Evolutionary conservation across 2,888 invertebrate species (phyloP).

Genomic region (Isotomurus palustris): DNA sequence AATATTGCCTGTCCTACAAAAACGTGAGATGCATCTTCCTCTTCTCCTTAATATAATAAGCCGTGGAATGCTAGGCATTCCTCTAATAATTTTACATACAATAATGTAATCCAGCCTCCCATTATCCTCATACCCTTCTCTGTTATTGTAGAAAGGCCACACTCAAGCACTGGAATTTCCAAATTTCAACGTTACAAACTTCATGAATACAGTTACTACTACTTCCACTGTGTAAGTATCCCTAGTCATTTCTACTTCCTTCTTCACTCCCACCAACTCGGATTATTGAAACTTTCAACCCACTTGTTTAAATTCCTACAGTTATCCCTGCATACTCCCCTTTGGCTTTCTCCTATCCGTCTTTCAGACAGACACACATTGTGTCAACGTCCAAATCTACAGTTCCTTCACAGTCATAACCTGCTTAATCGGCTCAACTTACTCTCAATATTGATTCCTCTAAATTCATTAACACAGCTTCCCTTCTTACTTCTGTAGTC

Average conservation of each 20-base stretch:
- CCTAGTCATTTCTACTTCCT: background rate
- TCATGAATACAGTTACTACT: background rate
- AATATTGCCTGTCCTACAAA: slow-evolving; percentile 46
- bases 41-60: slow-evolving; percentile 41
- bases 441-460: too few species aligned
- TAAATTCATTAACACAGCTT: too few species aligned
- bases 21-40: slow-evolving; percentile 46
- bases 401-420: background rate
- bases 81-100: slow-evolving; percentile 45
- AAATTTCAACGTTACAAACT: slow-evolving; percentile 11
- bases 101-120: slow-evolving; percentile 26
- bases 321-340: slow-evolving; percentile 1
- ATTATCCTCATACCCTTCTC: slow-evolving; percentile 8
- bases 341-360: too few species aligned
- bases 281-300: slow-evolving; percentile 5
- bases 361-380: too few species aligned
- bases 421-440: too few species aligned
- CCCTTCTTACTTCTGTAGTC: too few species aligned
- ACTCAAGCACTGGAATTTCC: slow-evolving; percentile 9
- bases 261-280: background rate
- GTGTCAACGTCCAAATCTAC: too few species aligned
- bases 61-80: slow-evolving; percentile 41
- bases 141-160: background rate
- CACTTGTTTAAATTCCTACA: slow-evolving; percentile 13
- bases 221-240: too few species aligned